A percentile compares a stretch with the other conserved stretches of the same genome.
Conservation (phyloP, 1,140 invertebrate genomes). For the Temnothorax curvispinosus region DNA sequence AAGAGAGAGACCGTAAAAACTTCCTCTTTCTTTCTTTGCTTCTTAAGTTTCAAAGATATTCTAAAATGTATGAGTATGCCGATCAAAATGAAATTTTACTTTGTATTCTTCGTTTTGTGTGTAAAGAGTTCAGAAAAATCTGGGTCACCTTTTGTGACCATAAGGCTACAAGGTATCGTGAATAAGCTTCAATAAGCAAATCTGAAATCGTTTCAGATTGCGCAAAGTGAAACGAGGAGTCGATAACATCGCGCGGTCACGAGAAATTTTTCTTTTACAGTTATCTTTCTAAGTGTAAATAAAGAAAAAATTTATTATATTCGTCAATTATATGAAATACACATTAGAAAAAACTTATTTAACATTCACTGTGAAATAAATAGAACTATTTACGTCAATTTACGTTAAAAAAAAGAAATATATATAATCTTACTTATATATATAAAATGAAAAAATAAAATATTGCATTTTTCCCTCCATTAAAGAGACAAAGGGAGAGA, state of each 20-base stretch:
- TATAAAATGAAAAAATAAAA: background rate
- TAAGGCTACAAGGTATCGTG: background rate
- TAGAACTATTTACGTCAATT: background rate
- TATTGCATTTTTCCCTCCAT: background rate
- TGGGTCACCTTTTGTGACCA: background rate
- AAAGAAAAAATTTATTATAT: background rate
- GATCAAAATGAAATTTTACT: background rate
- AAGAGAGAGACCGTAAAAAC: background rate
- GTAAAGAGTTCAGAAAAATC: background rate
- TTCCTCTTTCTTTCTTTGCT: background rate
- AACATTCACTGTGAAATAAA: background rate
- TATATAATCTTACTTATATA: constrained; percentile 9
- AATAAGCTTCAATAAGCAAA: background rate
- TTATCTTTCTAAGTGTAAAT: background rate
- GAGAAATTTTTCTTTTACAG: background rate
- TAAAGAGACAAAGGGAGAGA: background rate
- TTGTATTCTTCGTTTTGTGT: background rate
- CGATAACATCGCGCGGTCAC: background rate
- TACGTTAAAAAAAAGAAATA: background rate
- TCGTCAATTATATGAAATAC: background rate
- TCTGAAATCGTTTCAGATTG: background rate
- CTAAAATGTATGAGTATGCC: constrained; percentile 10
- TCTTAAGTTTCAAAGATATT: background rate
- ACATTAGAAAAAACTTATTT: background rate
- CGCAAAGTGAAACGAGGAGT: background rate